phyloP scores from a whole-genome alignment of 2,888 invertebrate genomes.

The Lagria hirta region DNA sequence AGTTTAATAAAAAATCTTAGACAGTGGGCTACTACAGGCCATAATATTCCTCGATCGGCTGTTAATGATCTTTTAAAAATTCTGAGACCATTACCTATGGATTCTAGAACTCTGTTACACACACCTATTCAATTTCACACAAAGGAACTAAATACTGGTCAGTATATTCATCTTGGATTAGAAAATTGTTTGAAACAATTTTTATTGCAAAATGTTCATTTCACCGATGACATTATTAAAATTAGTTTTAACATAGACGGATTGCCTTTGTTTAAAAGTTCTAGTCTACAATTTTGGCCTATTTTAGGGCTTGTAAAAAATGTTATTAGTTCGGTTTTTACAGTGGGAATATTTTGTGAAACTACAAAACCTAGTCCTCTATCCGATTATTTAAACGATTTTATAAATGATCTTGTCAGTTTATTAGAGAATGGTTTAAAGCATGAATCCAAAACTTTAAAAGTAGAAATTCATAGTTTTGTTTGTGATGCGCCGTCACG shows the following conservation, averaged over 20 bases:
- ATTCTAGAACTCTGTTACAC: too few relatives aligned
- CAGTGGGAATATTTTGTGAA: slow-evolving; percentile 21
- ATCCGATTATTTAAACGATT: slow-evolving; percentile 14
- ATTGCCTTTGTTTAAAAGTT: slow-evolving; percentile 22
- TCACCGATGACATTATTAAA: too few relatives aligned
- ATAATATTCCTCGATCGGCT: too few relatives aligned
- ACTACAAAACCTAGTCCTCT: slow-evolving; percentile 17
- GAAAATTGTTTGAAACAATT: too few relatives aligned
- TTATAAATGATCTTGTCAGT: slow-evolving; percentile 16
- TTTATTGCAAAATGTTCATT: too few relatives aligned
- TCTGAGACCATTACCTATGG: too few relatives aligned
- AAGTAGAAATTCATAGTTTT: slow-evolving; percentile 26
- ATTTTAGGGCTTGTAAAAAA: slow-evolving; percentile 22
- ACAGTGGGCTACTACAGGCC: too few relatives aligned
- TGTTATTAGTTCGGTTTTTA: slow-evolving; percentile 7
- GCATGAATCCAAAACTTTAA: slow-evolving; percentile 1
- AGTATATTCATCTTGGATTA: too few relatives aligned
- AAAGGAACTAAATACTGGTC: too few relatives aligned
- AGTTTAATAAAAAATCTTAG: too few relatives aligned
- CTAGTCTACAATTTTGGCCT: slow-evolving; percentile 23
- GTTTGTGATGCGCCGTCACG: slow-evolving; percentile 32
- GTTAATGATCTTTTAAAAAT: too few relatives aligned
- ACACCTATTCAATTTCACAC: too few relatives aligned
- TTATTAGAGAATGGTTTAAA: slow-evolving; percentile 8
- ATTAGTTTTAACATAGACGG: slow-evolving; percentile 28